phyloP scores from a whole-genome alignment of 2,888 invertebrate genomes.

The Drosophila paranaensis region DNA sequence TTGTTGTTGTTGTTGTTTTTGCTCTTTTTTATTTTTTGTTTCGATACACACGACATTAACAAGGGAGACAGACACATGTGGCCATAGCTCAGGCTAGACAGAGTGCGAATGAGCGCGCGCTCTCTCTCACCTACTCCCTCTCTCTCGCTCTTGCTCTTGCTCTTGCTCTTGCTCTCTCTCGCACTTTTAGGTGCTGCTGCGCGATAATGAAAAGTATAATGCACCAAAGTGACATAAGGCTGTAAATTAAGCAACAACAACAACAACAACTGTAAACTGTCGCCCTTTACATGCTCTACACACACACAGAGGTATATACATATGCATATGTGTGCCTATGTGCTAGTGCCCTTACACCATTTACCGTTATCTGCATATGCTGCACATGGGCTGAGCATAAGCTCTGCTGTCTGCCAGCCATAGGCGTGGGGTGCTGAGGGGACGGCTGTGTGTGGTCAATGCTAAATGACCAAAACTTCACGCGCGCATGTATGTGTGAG shows the following conservation, averaged over 20 bases:
- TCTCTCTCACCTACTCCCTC: constrained; percentile 5
- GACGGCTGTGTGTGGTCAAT: constrained; percentile 37
- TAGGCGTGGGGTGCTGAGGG: background rate
- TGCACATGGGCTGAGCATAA: constrained; percentile 32
- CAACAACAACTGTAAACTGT: constrained; percentile 58
- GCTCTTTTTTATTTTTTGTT: constrained; percentile 11
- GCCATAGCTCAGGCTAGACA: constrained; percentile 25
- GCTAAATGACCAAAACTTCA: constrained; percentile 56
- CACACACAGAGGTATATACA: background rate
- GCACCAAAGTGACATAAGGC: constrained; percentile 80
- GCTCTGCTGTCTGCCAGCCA: constrained; percentile 25
- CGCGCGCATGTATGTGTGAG: background rate
- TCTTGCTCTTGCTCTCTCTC: constrained; percentile 14
- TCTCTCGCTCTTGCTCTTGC: constrained; percentile 16
- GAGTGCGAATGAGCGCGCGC: constrained; percentile 23
- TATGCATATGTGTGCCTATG: background rate
- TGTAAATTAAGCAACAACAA: constrained; percentile 76
- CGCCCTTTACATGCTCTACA: constrained; percentile 27
- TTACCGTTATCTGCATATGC: constrained; percentile 78
- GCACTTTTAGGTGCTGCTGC: constrained; percentile 56
- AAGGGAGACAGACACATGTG: constrained; percentile 46
- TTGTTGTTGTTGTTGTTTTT: constrained; percentile 21
- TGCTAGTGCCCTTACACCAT: constrained; percentile 38
- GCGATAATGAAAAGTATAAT: constrained; percentile 78
- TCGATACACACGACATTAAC: constrained; percentile 44